Conservation (phyloP, 1,140 invertebrate species). For the Drosophila tani region DNA sequence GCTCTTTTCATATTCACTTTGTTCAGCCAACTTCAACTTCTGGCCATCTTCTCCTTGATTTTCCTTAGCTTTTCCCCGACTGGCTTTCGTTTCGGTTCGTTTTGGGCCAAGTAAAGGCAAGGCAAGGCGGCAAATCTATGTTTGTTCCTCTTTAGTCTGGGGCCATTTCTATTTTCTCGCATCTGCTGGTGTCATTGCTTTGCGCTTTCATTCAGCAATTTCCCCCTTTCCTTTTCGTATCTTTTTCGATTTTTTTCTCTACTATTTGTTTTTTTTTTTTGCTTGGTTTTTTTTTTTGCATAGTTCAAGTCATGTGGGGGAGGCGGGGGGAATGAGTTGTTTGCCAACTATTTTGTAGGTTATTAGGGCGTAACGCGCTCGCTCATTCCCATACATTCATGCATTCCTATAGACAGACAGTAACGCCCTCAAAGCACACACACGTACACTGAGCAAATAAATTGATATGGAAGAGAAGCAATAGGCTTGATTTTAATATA, state of each 20-base stretch:
- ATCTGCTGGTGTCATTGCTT: conserved; percentile 49
- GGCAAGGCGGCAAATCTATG: conserved; percentile 25
- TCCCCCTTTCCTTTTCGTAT: conserved; percentile 26
- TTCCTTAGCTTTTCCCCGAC: conserved; percentile 5
- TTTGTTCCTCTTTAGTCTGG: conserved; percentile 38
- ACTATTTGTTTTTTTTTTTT: conserved; percentile 1
- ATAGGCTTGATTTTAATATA: no score
- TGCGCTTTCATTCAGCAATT: conserved; percentile 71
- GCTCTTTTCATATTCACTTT: conserved; percentile 44
- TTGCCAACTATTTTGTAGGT: conserved; percentile 83
- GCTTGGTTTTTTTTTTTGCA: conserved; percentile 52
- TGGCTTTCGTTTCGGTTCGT: conserved; percentile 10
- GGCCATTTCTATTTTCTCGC: conserved; percentile 38
- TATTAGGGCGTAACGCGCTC: conserved; percentile 76
- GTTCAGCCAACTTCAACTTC: conserved; percentile 26
- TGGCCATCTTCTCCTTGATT: conserved; percentile 16
- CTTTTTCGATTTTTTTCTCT: conserved; percentile 33
- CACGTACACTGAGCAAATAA: conserved; percentile 7
- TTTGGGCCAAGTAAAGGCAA: conserved; percentile 19
- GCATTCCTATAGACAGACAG: conserved; percentile 33
- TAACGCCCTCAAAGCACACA: conserved; percentile 40
- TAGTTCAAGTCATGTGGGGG: conserved; percentile 67
- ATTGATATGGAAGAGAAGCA: neutral
- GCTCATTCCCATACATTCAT: conserved; percentile 47
- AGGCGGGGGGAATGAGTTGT: conserved; percentile 44